phyloP scores from a whole-genome alignment of 2,797 vertebrate genomes.

The Falco novaeseelandiae region DNA sequence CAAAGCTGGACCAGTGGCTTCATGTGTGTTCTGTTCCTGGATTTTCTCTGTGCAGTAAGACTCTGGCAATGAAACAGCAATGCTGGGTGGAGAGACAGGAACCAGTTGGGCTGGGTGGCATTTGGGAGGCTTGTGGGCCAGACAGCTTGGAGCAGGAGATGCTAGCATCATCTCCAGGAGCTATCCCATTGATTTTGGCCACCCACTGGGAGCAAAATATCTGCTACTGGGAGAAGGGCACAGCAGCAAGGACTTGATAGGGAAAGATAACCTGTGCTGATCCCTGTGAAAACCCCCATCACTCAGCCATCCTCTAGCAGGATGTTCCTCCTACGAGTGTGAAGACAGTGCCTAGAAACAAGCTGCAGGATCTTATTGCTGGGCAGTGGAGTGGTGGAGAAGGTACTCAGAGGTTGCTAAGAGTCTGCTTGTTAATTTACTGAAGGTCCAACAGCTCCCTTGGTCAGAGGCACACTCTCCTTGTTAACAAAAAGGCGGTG shows the following conservation, averaged over 20 bases:
- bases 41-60: background rate
- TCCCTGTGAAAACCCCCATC: background rate
- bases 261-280: background rate
- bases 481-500: conserved; percentile 64
- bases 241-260: background rate
- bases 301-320: background rate
- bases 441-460: background rate
- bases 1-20: background rate
- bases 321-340: background rate
- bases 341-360: background rate
- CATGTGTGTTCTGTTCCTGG: background rate
- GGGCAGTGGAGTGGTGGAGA: background rate
- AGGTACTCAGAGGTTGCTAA: background rate
- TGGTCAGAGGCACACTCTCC: background rate
- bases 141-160: background rate
- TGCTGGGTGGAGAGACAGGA: background rate
- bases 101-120: background rate
- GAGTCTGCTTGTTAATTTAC: conserved; percentile 34
- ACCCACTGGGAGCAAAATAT: background rate
- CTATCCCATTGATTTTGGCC: background rate
- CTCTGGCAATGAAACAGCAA: background rate
- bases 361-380: background rate
- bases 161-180: background rate
- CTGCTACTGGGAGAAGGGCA: background rate
- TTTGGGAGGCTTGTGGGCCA: background rate